Conservation (phyloP, 2,888 invertebrate species). For the Oxyscelio sp. region DNA sequence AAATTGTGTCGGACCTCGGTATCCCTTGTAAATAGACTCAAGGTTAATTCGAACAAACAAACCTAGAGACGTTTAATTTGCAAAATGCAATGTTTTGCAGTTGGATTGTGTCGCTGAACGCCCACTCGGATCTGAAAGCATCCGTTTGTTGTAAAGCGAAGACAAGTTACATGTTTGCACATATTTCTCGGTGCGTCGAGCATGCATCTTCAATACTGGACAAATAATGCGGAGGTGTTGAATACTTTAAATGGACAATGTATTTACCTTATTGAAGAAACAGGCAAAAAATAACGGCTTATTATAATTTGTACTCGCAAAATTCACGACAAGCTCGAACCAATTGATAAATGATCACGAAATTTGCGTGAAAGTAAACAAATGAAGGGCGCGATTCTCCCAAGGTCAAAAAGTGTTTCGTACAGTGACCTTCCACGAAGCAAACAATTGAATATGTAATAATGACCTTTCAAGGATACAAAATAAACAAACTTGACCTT, state of each 20-base stretch:
- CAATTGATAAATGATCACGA: not conserved
- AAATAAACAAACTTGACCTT: no score
- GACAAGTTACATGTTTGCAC: slow-evolving; percentile 69
- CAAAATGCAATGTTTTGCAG: slow-evolving; percentile 59
- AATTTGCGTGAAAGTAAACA: not conserved
- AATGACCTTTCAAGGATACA: no score
- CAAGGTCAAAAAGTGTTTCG: not conserved
- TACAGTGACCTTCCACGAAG: not conserved
- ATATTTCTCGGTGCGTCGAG: slow-evolving; percentile 56
- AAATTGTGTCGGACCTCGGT: no score
- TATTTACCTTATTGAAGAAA: slow-evolving; percentile 49
- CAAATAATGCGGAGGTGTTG: slow-evolving; percentile 68
- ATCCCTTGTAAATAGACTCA: no score
- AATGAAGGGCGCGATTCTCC: not conserved
- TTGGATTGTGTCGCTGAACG: slow-evolving; percentile 54
- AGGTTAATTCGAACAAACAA: slow-evolving; percentile 53
- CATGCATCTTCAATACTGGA: slow-evolving; percentile 65
- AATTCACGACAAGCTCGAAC: not conserved
- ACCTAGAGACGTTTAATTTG: slow-evolving; percentile 42
- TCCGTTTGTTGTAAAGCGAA: slow-evolving; percentile 67
- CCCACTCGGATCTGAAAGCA: slow-evolving; percentile 60
- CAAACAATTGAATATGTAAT: not conserved
- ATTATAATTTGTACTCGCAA: slow-evolving; percentile 28
- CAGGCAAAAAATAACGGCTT: slow-evolving; percentile 24
- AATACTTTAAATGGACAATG: slow-evolving; percentile 47